Evolutionary conservation across 2,888 invertebrate genomes (phyloP), one percentile per base, ranked within the genome.

Genomic region (Pecten maximus): DNA sequence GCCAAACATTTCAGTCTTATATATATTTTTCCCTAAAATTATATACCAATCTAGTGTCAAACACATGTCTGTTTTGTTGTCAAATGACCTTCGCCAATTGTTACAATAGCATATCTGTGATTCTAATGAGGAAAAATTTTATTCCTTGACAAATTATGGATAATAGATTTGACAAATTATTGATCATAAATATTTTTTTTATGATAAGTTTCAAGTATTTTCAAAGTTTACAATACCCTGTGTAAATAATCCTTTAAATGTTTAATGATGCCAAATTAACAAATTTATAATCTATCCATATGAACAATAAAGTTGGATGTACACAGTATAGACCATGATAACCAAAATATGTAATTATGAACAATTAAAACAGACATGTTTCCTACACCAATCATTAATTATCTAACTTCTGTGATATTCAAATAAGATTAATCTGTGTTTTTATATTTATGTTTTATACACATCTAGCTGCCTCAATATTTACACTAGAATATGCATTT

Each of bases 401-500:
- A 54, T 23, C 6, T 19, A 74, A 28, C 3, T 10, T 74, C 28
- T 74, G 74, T 74, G 74, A 74, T 74, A 74, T 74, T 74, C 35
- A 1, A 35, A 23, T 28, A 28, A 28, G 35, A 28, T 8, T 74
- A 23, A 35, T 74, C 54, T 19, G 54, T 54, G 19, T 54, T n/a
- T n/a, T n/a, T 54, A 50, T 50, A 15, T 54, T 19, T n/a, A 19
- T 54, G 19, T 74, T 74, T 74, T 28, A 74, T 74, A 74, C 74
- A 74, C 28, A 15, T 74, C 74, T 74, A 74, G 35, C 74, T 74
- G 74, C 74, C 74, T 74, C 74, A 74, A 28, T 74, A 10, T 74
- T 74, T 1, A 74, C 35, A 74, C 74, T 74, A 35, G 74, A 28
- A 74, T 74, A 74, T 74, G 35, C 35, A 74, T 74, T 74, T 74